Evolutionary conservation across 2,888 invertebrate species (phyloP).

Genomic region (Helobdella robusta): DNA sequence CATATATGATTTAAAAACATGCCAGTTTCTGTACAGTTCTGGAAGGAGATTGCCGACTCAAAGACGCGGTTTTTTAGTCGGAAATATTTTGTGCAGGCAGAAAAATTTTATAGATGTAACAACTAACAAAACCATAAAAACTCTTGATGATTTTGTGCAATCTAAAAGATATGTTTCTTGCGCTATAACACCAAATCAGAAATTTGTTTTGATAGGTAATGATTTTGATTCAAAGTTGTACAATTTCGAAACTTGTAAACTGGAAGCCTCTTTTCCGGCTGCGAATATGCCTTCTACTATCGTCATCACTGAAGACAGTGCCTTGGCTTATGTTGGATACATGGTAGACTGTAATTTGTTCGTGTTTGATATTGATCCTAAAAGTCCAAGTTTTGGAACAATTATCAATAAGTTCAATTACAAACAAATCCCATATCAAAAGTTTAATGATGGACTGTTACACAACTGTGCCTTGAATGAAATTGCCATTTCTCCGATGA

Average conservation of each 20-base stretch:
- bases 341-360: constrained; percentile 36
- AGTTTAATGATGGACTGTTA: constrained; percentile 30
- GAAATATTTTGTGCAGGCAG: constrained; percentile 34
- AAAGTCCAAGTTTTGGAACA: constrained; percentile 28
- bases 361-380: constrained; percentile 31
- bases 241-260: constrained; percentile 28
- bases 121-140: constrained; percentile 29
- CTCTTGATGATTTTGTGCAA: constrained; percentile 32
- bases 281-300: constrained; percentile 35
- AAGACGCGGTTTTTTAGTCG: constrained; percentile 29
- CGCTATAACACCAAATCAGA: constrained; percentile 33
- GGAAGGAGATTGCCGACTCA: constrained; percentile 30
- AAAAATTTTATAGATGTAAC: constrained; percentile 34
- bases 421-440: constrained; percentile 25
- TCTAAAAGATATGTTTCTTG: constrained; percentile 32
- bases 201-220: constrained; percentile 34
- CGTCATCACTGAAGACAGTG: constrained; percentile 35
- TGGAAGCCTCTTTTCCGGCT: constrained; percentile 30
- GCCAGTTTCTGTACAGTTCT: constrained; percentile 31
- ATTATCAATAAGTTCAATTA: constrained; percentile 30
- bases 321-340: constrained; percentile 36
- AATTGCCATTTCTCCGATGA: constrained; percentile 30
- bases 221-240: constrained; percentile 31
- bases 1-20: constrained; percentile 34
- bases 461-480: constrained; percentile 32